Evolutionary conservation across 2,797 vertebrate genomes (phyloP).

Genomic region (Poeciliopsis gracilis): DNA sequence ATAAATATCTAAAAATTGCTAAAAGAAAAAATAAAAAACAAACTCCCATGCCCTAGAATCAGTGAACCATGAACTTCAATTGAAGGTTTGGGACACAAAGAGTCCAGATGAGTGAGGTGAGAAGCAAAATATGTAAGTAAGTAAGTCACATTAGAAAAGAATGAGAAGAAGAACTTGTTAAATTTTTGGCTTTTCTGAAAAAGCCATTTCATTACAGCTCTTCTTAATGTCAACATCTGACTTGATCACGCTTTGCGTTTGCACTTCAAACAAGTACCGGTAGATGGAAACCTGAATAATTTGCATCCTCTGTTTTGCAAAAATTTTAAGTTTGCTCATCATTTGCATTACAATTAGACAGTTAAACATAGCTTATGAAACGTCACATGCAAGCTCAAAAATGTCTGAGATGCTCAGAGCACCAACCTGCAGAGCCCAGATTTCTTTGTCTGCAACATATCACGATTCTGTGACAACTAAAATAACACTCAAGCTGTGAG

Average conservation of each 20-base stretch:
- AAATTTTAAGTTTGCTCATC: not conserved
- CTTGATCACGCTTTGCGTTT: not conserved
- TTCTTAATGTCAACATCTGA: not conserved
- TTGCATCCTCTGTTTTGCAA: too few species aligned
- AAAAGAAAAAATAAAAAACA: too few species aligned
- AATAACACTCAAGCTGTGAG: conserved; percentile 24
- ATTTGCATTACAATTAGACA: not conserved
- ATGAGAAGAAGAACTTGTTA: not conserved
- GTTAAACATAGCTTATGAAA: not conserved
- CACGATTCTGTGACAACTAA: not conserved
- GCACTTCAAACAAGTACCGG: not conserved
- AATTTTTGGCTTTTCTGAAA: not conserved
- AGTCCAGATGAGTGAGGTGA: not conserved
- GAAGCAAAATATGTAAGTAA: not conserved
- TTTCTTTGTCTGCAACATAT: not conserved
- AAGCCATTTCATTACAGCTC: not conserved
- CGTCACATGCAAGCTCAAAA: not conserved
- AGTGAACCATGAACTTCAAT: not conserved
- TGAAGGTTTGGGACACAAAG: not conserved
- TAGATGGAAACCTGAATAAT: not conserved
- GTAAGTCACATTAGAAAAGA: not conserved
- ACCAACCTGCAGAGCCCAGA: conserved; percentile 18
- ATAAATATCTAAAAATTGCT: not conserved
- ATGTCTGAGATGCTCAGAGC: conserved; percentile 10
- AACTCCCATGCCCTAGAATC: not conserved